Conservation (phyloP, 2,797 vertebrate species). For the Cuculus canorus region DNA sequence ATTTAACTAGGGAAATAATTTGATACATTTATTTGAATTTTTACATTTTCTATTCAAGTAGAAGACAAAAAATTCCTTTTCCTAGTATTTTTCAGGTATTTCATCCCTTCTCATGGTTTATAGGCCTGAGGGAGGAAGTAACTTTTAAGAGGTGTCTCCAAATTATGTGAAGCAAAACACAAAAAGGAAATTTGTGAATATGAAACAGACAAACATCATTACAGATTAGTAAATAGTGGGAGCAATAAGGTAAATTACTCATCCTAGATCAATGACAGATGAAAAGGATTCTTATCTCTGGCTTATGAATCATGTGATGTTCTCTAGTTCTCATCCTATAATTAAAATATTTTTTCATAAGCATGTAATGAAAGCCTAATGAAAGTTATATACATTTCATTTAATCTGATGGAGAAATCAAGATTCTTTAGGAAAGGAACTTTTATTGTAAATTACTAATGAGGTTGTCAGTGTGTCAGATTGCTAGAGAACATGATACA, state of each 20-base stretch:
- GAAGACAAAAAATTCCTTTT: neutral
- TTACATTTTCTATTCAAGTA: neutral
- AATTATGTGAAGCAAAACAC: neutral
- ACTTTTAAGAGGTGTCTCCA: neutral
- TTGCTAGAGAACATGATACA: neutral
- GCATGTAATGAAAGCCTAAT: neutral
- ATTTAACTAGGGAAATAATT: neutral
- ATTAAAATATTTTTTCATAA: neutral
- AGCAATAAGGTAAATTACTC: neutral
- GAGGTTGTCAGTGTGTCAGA: neutral
- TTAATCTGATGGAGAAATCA: neutral
- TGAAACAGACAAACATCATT: neutral
- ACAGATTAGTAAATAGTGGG: neutral
- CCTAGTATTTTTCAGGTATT: neutral
- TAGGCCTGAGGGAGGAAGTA: neutral
- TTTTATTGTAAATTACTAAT: neutral
- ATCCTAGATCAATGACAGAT: neutral
- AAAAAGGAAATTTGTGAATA: neutral
- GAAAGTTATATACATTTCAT: neutral
- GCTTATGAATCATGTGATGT: neutral
- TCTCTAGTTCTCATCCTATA: neutral
- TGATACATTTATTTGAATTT: neutral
- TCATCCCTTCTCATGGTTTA: neutral
- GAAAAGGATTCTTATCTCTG: neutral
- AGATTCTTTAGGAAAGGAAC: neutral